Percentiles rank a stretch among this genome's conserved stretches.
phyloP scores from a whole-genome alignment of 2,113 vertebrate species.

The Jacana jacana region DNA sequence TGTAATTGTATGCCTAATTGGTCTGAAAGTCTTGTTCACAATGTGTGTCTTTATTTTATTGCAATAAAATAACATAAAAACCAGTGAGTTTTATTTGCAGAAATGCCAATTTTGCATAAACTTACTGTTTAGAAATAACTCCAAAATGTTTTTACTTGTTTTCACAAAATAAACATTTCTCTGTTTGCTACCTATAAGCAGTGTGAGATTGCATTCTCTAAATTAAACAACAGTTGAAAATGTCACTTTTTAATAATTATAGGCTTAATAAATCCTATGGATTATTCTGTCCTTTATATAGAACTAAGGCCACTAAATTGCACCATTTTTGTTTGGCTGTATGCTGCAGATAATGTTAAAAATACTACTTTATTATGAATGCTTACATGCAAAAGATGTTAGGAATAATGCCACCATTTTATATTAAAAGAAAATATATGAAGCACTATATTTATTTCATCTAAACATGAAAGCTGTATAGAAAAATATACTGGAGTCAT shows the following conservation, averaged over 20 bases:
- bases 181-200: not conserved
- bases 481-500: not conserved
- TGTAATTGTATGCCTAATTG: conserved; percentile 54
- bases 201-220: not conserved
- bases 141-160: not conserved
- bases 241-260: not conserved
- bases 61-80: not conserved
- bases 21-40: conserved; percentile 34
- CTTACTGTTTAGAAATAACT: not conserved
- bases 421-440: not conserved
- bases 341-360: not conserved
- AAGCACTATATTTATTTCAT: not conserved
- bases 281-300: not conserved
- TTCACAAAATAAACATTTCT: not conserved
- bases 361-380: not conserved
- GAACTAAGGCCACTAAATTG: not conserved
- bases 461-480: not conserved
- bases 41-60: conserved; percentile 34
- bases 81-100: not conserved
- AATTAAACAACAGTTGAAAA: not conserved
- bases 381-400: not conserved
- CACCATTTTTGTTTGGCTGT: not conserved
- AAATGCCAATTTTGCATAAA: not conserved
- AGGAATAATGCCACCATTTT: not conserved
- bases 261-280: not conserved